Evolutionary conservation across 2,113 vertebrate genomes (phyloP).

Genomic region (Prunella fulvescens): DNA sequence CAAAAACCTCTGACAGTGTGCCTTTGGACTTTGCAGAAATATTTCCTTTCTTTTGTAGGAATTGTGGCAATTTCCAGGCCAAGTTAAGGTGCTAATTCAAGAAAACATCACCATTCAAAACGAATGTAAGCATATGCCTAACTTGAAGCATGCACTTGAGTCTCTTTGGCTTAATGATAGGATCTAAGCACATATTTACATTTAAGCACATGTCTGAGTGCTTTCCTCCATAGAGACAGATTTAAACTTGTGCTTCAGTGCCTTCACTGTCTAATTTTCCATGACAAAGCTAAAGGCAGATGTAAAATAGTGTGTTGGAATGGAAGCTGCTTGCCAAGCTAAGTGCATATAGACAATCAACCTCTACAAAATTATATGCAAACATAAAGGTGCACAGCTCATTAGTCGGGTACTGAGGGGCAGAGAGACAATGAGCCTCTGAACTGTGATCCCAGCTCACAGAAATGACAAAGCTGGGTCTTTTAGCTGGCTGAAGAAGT

Average conservation of each 20-base stretch:
- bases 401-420: not conserved
- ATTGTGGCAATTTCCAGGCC: not conserved
- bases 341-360: conserved; percentile 23
- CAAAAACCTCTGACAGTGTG: not conserved
- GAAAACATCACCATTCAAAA: conserved; percentile 6
- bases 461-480: not conserved
- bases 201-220: conserved; percentile 52
- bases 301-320: conserved; percentile 8
- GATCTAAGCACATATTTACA: conserved; percentile 66
- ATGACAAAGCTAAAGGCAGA: conserved; percentile 29
- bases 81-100: conserved; percentile 29
- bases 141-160: conserved; percentile 45
- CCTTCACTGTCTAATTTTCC: conserved; percentile 54
- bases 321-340: not conserved
- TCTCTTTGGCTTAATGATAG: conserved; percentile 57
- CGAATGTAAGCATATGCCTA: conserved; percentile 40
- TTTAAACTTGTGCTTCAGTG: conserved; percentile 52
- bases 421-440: conserved; percentile 10
- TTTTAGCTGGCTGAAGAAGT: not conserved
- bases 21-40: not conserved
- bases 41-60: not conserved
- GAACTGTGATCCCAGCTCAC: not conserved
- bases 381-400: conserved; percentile 29
- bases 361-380: conserved; percentile 32
- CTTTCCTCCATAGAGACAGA: conserved; percentile 45